Conservation (phyloP, 2,113 vertebrate genomes). For the Sakesphorus luctuosus region DNA sequence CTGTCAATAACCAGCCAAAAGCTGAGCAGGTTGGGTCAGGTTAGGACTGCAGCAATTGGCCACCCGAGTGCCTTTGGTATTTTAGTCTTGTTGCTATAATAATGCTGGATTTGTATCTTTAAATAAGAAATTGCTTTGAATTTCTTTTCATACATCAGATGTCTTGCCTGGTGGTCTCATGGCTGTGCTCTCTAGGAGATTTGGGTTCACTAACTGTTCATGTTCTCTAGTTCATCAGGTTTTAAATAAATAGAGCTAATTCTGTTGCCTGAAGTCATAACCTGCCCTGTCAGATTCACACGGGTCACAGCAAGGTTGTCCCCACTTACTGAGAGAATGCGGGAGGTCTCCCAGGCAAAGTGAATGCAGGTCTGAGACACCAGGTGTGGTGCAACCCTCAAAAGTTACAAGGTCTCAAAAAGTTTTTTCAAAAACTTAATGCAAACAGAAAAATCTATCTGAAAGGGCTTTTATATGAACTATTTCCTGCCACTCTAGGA, state of each 20-base stretch:
- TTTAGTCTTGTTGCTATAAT: slow-evolving; percentile 15
- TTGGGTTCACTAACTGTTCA: background rate
- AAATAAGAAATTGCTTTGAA: slow-evolving; percentile 16
- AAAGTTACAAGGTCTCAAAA: background rate
- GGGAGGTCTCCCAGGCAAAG: slow-evolving; percentile 5
- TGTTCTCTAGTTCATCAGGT: background rate
- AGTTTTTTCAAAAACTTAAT: background rate
- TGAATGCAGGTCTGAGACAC: background rate
- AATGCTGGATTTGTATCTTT: background rate
- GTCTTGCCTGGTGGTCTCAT: slow-evolving; percentile 34
- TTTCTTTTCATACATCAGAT: background rate
- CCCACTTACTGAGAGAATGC: background rate
- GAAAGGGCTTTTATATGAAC: background rate
- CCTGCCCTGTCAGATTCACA: background rate
- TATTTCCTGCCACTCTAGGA: background rate
- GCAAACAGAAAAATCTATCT: background rate
- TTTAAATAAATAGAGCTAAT: slow-evolving; percentile 57
- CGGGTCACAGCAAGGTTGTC: slow-evolving; percentile 13
- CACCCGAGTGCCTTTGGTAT: background rate
- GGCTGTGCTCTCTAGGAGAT: background rate
- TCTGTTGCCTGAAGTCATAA: slow-evolving; percentile 35
- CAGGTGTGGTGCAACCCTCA: background rate
- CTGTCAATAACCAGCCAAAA: slow-evolving; percentile 21
- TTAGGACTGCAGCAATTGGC: slow-evolving; percentile 14
- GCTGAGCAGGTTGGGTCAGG: slow-evolving; percentile 49